Conservation (phyloP, 2,797 vertebrate species). For the Anisognathus igniventris region DNA sequence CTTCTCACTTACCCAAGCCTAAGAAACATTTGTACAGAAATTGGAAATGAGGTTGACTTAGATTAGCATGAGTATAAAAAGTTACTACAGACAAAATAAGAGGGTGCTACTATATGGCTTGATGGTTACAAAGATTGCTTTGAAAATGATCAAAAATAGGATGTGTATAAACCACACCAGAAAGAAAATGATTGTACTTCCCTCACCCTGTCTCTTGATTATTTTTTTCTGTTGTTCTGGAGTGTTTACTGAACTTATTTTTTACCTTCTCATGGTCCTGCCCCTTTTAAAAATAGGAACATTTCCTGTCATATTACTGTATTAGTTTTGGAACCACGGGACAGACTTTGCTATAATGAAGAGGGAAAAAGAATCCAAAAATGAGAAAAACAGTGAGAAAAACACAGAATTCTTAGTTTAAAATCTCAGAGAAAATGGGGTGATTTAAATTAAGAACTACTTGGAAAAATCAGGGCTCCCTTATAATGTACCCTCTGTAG, state of each 20-base stretch:
- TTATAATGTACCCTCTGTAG: neutral
- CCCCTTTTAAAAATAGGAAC: neutral
- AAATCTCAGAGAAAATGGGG: neutral
- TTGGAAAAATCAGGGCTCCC: neutral
- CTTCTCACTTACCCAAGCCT: neutral
- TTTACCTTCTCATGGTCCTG: neutral
- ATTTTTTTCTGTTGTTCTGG: neutral
- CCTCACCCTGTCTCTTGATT: neutral
- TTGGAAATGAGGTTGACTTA: neutral
- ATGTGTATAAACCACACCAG: neutral
- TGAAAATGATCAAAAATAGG: neutral
- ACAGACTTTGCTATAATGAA: neutral
- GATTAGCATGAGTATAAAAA: neutral
- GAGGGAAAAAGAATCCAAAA: neutral
- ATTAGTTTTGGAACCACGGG: neutral
- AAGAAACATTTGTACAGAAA: neutral
- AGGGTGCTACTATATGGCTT: neutral
- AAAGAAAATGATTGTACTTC: neutral
- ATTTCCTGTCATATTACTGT: neutral
- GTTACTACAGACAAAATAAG: neutral
- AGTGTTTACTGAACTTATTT: neutral
- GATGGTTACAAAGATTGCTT: neutral
- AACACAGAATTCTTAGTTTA: neutral
- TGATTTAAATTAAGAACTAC: neutral
- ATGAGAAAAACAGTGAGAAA: neutral